Evolutionary conservation across 2,888 invertebrate species (phyloP), one percentile per base, ranked within the genome.

Genomic region (Drosophila rubida): DNA sequence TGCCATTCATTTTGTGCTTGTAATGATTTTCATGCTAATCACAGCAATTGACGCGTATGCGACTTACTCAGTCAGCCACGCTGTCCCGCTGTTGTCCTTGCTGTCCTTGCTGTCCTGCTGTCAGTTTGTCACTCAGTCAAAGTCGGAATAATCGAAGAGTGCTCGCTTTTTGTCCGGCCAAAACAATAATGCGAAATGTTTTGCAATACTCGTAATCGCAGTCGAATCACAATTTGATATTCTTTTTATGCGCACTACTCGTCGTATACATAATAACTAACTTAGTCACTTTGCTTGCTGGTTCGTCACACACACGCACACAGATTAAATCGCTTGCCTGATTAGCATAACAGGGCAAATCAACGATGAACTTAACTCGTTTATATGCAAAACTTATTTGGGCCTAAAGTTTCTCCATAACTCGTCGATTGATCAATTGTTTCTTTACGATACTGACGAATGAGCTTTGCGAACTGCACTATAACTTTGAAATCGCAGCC

Each of bases 21-120:
- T 85, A 80, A 85, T 87, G 85, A 84, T 84, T 81, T 85, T 72
- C 84, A 87, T 85, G 85, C 84, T 84, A 84, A 84, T 87, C 84
- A 87, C 87, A 84, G 78, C 84, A 84, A 85, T 87, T 87, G 84
- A 85, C 79, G 82, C 87, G 78, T 70, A 76, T 68, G 69, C 72
- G 74, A 65, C 78, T 80, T 59, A 54, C 62, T 66, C 63, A 65
- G 22, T 46, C 55, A 19, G 32, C 50, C 58, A 19, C 14, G 54
- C 49, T 3, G 7, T 42, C 57, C 8, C 16, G 30, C 53, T 30
- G 25, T 32, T 6, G n/a, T 51, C 45, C 6, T 1, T 45, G n/a
- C 37, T 16, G 32, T 42, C 46, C 27, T 22, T 22, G 22, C 48
- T 13, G 51, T 14, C 27, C 8, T 13, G 25, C 44, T 32, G 30